Evolutionary conservation across 2,113 vertebrate genomes (phyloP).

Genomic region (Embiotoca jacksoni): DNA sequence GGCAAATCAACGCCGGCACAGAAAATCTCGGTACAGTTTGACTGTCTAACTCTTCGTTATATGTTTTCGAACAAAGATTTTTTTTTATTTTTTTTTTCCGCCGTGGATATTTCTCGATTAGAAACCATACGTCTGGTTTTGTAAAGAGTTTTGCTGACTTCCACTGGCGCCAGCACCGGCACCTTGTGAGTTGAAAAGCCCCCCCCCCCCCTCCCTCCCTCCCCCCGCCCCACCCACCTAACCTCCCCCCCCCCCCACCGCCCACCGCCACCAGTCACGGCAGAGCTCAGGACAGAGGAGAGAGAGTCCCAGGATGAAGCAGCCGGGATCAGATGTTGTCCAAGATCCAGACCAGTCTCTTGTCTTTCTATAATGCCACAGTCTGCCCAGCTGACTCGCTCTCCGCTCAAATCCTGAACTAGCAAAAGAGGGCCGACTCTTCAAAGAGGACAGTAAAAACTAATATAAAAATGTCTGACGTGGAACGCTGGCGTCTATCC

Average conservation of each 20-base stretch:
- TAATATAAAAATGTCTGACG: slow-evolving; percentile 66
- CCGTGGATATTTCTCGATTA: slow-evolving; percentile 5
- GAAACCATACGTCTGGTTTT: slow-evolving; percentile 10
- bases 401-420: slow-evolving; percentile 56
- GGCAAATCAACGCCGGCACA: slow-evolving; percentile 15
- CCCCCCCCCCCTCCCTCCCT: too few species aligned
- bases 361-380: slow-evolving; percentile 21
- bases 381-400: slow-evolving; percentile 31
- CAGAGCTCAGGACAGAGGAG: slow-evolving; percentile 34
- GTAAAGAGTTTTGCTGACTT: slow-evolving; percentile 22
- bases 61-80: too few species aligned
- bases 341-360: slow-evolving; percentile 23
- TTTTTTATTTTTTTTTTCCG: too few species aligned
- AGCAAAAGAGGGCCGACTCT: slow-evolving; percentile 57
- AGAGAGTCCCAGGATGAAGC: slow-evolving; percentile 32
- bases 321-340: slow-evolving; percentile 28
- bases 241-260: too few species aligned
- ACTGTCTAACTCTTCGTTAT: too few species aligned
- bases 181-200: slow-evolving; percentile 45
- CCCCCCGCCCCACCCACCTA: too few species aligned
- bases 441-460: slow-evolving; percentile 69
- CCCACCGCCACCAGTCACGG: not conserved
- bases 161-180: slow-evolving; percentile 39
- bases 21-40: not conserved
- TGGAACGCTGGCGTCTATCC: slow-evolving; percentile 45